Evolutionary conservation across 2,113 vertebrate species (phyloP).

Genomic region (Orientallactaga bullata): DNA sequence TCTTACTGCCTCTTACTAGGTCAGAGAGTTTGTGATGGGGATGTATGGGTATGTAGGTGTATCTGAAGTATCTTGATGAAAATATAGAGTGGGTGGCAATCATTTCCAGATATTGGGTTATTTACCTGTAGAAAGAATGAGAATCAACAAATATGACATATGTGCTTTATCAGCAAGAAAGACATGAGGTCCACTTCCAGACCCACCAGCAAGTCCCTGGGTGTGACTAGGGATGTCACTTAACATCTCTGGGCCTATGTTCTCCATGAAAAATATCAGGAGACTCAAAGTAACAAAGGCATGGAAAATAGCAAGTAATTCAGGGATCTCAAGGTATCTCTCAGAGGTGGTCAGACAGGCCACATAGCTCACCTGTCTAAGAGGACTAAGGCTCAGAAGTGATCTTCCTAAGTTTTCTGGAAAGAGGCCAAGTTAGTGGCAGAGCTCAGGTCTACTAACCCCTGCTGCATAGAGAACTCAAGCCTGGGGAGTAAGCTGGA

Average conservation of each 20-base stretch:
- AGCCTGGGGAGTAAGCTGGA: neutral
- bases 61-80: neutral
- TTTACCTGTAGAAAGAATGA: neutral
- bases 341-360: accelerated
- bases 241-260: neutral
- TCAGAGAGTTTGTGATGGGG: neutral
- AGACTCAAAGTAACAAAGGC: accelerated
- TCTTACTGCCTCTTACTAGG: neutral
- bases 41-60: accelerated
- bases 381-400: neutral
- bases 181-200: accelerated
- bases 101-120: neutral
- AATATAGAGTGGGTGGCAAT: neutral
- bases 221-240: too few species aligned
- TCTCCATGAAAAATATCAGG: accelerated
- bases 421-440: too few species aligned
- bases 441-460: too few species aligned
- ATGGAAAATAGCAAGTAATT: neutral
- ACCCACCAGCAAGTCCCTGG: neutral
- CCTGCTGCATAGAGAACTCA: neutral
- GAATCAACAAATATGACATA: neutral
- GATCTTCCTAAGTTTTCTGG: neutral
- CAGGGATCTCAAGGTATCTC: accelerated
- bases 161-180: too few species aligned
- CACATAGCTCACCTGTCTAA: neutral